A percentile compares a stretch with the other conserved stretches of the same genome.
Evolutionary conservation across 2,113 vertebrate species (phyloP).

Genomic region (Plectropomus leopardus): DNA sequence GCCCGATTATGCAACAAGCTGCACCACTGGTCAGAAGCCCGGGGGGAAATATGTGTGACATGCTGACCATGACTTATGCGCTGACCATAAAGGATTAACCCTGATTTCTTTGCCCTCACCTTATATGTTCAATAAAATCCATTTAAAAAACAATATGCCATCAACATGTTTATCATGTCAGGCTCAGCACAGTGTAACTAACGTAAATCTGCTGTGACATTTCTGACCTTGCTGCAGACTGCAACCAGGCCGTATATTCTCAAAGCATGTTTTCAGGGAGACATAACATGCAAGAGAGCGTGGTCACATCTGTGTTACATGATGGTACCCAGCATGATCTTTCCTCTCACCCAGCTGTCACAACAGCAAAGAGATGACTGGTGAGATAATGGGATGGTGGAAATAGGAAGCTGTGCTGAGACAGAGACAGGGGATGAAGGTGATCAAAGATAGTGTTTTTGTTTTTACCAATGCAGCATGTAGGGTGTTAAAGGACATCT

Average conservation of each 20-base stretch:
- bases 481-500: not conserved
- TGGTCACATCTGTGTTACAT: slow-evolving; percentile 48
- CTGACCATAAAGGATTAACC: slow-evolving; percentile 27
- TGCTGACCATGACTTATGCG: slow-evolving; percentile 3
- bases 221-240: slow-evolving; percentile 26
- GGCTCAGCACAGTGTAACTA: not conserved
- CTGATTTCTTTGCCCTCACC: slow-evolving; percentile 1
- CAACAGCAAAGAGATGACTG: slow-evolving; percentile 58
- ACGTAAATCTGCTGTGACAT: slow-evolving; percentile 2
- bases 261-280: slow-evolving; percentile 18
- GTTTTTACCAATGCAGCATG: not conserved
- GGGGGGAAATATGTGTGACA: slow-evolving; percentile 5
- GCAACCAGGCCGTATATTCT: not conserved
- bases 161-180: too few relatives aligned
- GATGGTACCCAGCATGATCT: slow-evolving; percentile 53
- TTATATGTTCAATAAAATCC: slow-evolving; percentile 31
- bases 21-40: slow-evolving; percentile 17
- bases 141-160: not conserved
- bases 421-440: not conserved
- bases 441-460: not conserved
- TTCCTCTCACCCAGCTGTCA: slow-evolving; percentile 68
- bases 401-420: slow-evolving; percentile 14
- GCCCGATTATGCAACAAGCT: slow-evolving; percentile 53
- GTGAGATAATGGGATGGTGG: slow-evolving; percentile 3
- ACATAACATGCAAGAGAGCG: slow-evolving; percentile 25